Base-by-base conservation (phyloP, 2,113 vertebrate genomes). In the Labeo catla region DNA sequence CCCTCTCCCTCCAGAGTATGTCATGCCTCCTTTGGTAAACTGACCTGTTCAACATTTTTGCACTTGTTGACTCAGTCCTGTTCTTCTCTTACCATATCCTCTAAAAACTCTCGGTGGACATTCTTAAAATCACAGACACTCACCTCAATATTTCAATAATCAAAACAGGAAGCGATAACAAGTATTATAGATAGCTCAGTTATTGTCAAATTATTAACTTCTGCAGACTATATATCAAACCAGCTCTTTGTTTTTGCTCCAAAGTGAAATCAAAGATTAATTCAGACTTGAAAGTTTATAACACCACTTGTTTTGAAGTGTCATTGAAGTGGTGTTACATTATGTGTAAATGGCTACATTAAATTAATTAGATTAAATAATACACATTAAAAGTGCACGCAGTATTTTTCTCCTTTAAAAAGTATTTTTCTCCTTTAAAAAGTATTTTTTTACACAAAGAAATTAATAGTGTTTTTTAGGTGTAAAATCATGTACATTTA, bases 141-240 rank as follows among this genome's bases (percentile, higher is more conserved):
- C 59, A 15, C 57, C 36, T 39, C 63, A 68, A 66, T 36, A 82
- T 70, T 63, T 52, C 9, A 39, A 66, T 49, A 68, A 70, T 70
- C 15, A 52, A 52, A 70, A 82, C 23, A 70, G 45, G 15, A 70
- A 36, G 23, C 34, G 6, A 70, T 52, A 21, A 81, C 21, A 47
- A 47, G 4, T 59, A n/a, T 57, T 59, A 77, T 43, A 61, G 12
- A 68, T 65, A 28, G 43, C 7, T 4, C 36, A 50, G 43, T 52
- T 82, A 68, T 52, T 66, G 63, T 36, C 36, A 8, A 81, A 65
- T 82, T 50, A 65, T 68, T 82, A 68, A 82, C 28, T 70, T 82
- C 28, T 13, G 15, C 16, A 36, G 52, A 23, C 45, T 36, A 8
- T 34, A 68, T 28, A 15, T n/a, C 74, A 76, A 52, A 50, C 2